Conservation (phyloP, 2,113 vertebrate genomes). For the Semnopithecus entellus region DNA sequence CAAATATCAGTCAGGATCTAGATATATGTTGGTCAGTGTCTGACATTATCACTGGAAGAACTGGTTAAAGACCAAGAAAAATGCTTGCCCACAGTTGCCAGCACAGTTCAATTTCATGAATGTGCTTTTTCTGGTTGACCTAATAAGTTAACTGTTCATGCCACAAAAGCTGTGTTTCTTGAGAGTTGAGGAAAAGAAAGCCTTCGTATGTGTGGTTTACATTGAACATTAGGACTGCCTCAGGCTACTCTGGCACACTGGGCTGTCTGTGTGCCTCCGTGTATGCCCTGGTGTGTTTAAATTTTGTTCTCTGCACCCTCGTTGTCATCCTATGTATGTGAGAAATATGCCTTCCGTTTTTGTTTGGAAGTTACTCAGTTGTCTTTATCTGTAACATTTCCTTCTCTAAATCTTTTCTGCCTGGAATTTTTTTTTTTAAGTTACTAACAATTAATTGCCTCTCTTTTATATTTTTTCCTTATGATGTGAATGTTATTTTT, state of each 20-base stretch:
- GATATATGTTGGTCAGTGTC: background rate
- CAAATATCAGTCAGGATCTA: background rate
- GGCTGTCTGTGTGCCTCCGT: background rate
- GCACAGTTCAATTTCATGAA: background rate
- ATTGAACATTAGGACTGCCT: background rate
- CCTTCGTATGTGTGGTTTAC: background rate
- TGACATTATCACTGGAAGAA: background rate
- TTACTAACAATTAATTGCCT: background rate
- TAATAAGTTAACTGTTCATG: background rate
- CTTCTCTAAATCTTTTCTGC: background rate
- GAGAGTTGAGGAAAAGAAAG: background rate
- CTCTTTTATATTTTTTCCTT: background rate
- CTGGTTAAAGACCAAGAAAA: background rate
- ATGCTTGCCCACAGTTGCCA: background rate
- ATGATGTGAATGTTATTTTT: background rate
- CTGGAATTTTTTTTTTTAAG: background rate
- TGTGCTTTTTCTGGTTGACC: background rate
- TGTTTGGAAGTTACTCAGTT: background rate
- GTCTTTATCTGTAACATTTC: background rate
- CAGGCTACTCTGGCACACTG: accelerated
- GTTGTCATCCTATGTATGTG: background rate
- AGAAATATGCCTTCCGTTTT: background rate
- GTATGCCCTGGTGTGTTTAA: background rate
- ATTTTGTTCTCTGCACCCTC: background rate
- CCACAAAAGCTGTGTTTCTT: background rate